Evolutionary conservation across 2,888 invertebrate genomes (phyloP).

Genomic region (Tiliacea aurago): DNA sequence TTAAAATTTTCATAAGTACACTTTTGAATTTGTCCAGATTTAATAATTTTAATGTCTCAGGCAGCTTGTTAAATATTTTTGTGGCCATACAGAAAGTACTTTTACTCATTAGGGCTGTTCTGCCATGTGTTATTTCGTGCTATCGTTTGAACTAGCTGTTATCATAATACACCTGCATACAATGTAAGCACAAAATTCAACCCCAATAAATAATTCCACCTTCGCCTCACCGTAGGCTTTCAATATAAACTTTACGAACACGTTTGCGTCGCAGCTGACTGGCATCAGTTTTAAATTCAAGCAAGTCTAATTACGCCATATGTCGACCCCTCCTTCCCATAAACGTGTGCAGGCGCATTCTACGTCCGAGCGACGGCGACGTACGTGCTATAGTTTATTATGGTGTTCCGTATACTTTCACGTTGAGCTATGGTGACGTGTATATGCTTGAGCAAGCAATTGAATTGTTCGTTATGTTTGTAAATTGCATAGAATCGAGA

Average conservation of each 20-base stretch:
- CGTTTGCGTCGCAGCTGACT: slow-evolving; percentile 44
- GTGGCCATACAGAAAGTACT: too few species aligned
- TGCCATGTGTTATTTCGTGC: too few species aligned
- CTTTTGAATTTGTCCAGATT: too few species aligned
- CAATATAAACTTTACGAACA: slow-evolving; percentile 19
- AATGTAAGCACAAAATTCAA: not conserved
- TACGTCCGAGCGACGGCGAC: not conserved
- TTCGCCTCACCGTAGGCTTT: not conserved
- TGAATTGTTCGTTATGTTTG: not conserved
- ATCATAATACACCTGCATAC: not conserved
- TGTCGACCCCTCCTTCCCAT: slow-evolving; percentile 56
- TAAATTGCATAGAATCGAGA: not conserved
- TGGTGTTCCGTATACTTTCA: slow-evolving; percentile 35
- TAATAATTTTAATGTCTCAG: too few species aligned
- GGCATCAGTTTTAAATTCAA: slow-evolving; percentile 37
- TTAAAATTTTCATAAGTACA: too few species aligned
- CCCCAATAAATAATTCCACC: not conserved
- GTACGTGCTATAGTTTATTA: slow-evolving; percentile 19
- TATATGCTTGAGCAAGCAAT: not conserved
- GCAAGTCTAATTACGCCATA: slow-evolving; percentile 72
- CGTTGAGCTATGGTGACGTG: slow-evolving; percentile 17
- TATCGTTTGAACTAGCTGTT: too few species aligned
- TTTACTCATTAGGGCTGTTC: too few species aligned
- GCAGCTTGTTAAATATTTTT: too few species aligned
- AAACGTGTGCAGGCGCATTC: slow-evolving; percentile 28